phyloP scores from a whole-genome alignment of 2,888 invertebrate genomes.

The Beris chalybata region DNA sequence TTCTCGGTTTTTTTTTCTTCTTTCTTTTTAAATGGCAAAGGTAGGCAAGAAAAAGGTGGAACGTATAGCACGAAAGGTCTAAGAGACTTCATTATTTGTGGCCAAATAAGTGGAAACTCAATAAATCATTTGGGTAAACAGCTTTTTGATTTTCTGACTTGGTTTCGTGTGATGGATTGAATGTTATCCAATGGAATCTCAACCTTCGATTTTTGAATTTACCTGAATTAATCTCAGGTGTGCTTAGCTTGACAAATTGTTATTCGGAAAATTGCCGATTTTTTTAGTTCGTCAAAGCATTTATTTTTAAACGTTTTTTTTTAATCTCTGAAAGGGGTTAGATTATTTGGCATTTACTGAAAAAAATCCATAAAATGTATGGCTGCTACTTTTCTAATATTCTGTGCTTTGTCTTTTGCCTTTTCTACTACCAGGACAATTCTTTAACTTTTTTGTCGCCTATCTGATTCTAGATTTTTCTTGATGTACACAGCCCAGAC shows the following conservation, averaged over 20 bases:
- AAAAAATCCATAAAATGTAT: too few species aligned
- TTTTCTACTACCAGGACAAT: too few species aligned
- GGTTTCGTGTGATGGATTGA: constrained; percentile 23
- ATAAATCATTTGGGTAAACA: constrained; percentile 35
- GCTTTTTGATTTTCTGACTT: constrained; percentile 31
- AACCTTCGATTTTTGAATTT: constrained; percentile 15
- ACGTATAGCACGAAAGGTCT: constrained; percentile 1
- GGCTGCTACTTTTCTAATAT: too few species aligned
- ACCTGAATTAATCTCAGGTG: constrained; percentile 4
- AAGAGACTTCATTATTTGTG: constrained; percentile 33
- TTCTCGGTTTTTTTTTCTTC: too few species aligned
- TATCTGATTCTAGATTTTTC: too few species aligned
- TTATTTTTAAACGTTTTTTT: neutral
- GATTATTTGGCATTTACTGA: too few species aligned
- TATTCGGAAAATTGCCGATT: constrained; percentile 14
- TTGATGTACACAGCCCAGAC: too few species aligned
- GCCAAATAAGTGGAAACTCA: constrained; percentile 35
- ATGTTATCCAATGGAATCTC: constrained; percentile 15
- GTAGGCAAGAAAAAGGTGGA: too few species aligned
- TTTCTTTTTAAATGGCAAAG: too few species aligned
- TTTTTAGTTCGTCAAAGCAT: constrained; percentile 3
- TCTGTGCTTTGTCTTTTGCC: too few species aligned
- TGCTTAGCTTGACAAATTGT: constrained; percentile 26
- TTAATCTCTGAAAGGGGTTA: too few species aligned
- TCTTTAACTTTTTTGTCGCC: too few species aligned